Conservation (phyloP, 2,888 invertebrate genomes). For the Ceramica pisi region DNA sequence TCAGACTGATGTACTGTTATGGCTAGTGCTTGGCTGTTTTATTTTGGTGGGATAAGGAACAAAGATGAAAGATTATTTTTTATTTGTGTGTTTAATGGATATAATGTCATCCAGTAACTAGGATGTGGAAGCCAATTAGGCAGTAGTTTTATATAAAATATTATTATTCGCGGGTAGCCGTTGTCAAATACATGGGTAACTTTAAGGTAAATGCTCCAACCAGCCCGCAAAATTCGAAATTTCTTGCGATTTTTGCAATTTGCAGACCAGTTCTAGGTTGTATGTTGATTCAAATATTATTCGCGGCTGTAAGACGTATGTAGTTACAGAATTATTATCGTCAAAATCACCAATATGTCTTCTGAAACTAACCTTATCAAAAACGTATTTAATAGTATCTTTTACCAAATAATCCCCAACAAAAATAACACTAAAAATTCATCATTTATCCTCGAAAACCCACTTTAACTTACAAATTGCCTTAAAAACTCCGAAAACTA, state of each 20-base stretch:
- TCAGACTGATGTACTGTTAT: constrained; percentile 12
- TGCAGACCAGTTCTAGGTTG: too few relatives aligned
- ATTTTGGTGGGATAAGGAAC: constrained; percentile 1
- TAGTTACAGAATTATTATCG: too few relatives aligned
- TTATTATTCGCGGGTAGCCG: too few relatives aligned
- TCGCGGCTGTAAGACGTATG: too few relatives aligned
- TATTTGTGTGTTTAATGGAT: not conserved
- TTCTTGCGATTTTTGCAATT: too few relatives aligned
- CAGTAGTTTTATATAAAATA: too few relatives aligned
- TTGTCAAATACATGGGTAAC: too few relatives aligned
- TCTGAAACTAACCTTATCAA: not conserved
- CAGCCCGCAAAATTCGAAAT: too few relatives aligned
- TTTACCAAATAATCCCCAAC: not conserved
- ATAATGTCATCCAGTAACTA: not conserved
- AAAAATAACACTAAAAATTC: constrained; percentile 35
- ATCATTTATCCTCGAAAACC: constrained; percentile 55
- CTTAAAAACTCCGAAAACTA: constrained; percentile 57
- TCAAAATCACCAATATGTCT: not conserved
- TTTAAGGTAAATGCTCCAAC: too few relatives aligned
- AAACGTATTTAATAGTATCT: not conserved
- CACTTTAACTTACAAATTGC: constrained; percentile 67
- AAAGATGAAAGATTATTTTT: not conserved
- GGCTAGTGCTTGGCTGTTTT: not conserved
- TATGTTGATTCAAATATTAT: too few relatives aligned
- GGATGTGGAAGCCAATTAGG: not conserved